Evolutionary conservation across 2,888 invertebrate species (phyloP), one percentile per base, ranked within the genome.

Genomic region (Tortricodes alternella): DNA sequence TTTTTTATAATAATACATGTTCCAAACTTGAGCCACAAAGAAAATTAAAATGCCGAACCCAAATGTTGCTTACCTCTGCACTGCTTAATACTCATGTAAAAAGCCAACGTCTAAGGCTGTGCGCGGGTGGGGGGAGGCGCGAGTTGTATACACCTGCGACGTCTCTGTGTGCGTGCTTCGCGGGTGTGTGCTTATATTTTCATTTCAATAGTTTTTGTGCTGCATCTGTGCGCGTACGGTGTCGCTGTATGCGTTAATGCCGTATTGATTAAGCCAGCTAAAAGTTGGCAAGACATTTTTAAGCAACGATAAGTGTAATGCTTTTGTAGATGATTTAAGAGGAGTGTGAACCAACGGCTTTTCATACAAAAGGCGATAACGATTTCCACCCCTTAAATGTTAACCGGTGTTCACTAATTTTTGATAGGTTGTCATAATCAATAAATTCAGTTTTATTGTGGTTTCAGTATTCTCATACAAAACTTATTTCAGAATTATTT

Each of bases 61-160:
- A 70, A 85, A 80, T 72, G 86, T 87, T 84, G 60, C 29, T 53
- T 50, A 65, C 70, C 64, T 66, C 82, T 73, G 76, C 66, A 62
- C 70, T 71, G 73, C 79, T 85, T 87, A 85, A 81, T 78, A 80
- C 77, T 80, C 87, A 83, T 86, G 89, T 89, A 89, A 89, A 89
- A 89, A 89, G 86, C 86, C 83, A 88, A 84, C 86, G 87, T 89
- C 89, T 89, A 89, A 89, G 89, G 89, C 87, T 84, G 74, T 71
- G 64, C 51, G 65, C 68, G 74, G 62, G 67, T 62, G 66, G 66
- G 66, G 71, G 62, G 64, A 64, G 68, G 64, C 62, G 62, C 70
- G 67, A 77, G 69, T 41, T 24, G 41, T 77, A 83, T 72, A 81
- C 77, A 83, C 83, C 79, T 83, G 82, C 67, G 46, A 29, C 50